Evolutionary conservation across 35 echinoderm and acorn worm species (phyloP), one percentile per base, ranked within the genome.

Genomic region (Lytechinus variegatus): DNA sequence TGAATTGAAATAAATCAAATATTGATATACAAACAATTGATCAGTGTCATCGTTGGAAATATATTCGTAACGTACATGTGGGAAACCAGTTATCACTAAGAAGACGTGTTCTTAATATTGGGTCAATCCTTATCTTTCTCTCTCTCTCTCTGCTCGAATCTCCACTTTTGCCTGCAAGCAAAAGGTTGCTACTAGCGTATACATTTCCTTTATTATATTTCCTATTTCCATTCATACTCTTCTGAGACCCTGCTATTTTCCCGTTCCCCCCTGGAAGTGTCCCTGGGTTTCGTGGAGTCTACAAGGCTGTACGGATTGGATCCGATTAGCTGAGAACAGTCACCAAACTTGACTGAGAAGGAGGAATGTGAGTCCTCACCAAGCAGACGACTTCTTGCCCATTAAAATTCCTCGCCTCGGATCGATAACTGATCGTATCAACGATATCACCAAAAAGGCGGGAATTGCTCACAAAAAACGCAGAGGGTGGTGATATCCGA

Each of bases 331-430:
- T 54, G 88, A 44, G 33, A 44, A 90, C 28, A 54, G 52, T 90
- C 10, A 54, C 52, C 88, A 54, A 90, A 90, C 88, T 90, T 90
- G 88, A 90, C 88, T 90, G 88, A 44, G 29, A 90, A 28, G 27
- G 27, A 90, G 88, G 88, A 90, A 90, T 90, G 88, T 54, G 88
- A 90, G 88, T 12, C 88, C 88, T 90, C 29, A 90, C 88, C 52
- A 90, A 1, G 29, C 88, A 90, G 88, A 90, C 88, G 28, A 54
- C 88, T 90, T 54, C 28, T 44, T 54, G 52, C 88, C 88, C 88
- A 90, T 90, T 90, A 90, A 90, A 44, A 90, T 90, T 90, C 88
- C 88, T 90, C 88, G 88, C 88, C 88, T 90, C 28, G 88, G 88
- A 90, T 90, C 88, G 88, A 90, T 90, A 90, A 90, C 88, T 90